Evolutionary conservation across 2,113 vertebrate species (phyloP).

Genomic region (Ictidomys tridecemlineatus): DNA sequence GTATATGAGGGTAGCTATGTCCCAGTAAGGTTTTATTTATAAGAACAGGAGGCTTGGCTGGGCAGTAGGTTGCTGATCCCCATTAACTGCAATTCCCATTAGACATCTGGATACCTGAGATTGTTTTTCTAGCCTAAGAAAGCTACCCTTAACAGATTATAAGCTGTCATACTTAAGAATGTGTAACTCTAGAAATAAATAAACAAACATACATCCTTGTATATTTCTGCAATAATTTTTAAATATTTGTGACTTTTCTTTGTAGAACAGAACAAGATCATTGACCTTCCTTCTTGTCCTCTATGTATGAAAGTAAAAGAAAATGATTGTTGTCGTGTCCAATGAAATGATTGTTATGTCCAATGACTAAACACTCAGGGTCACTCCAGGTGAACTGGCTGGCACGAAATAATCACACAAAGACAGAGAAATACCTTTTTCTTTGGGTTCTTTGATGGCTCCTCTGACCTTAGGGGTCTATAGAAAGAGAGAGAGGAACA

Average conservation of each 20-base stretch:
- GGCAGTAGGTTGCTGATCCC: background rate
- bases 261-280: constrained; percentile 17
- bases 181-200: background rate
- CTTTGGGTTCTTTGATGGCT: too few species aligned
- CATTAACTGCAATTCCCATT: background rate
- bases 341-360: too few species aligned
- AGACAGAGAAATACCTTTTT: too few species aligned
- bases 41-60: background rate
- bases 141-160: background rate
- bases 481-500: too few species aligned
- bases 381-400: too few species aligned
- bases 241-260: background rate
- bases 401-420: too few species aligned
- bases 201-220: background rate
- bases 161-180: constrained; percentile 14
- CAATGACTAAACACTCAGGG: too few species aligned
- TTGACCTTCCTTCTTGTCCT: background rate
- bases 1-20: background rate
- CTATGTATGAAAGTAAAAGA: background rate
- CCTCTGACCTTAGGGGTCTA: too few species aligned
- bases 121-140: background rate
- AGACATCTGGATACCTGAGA: background rate
- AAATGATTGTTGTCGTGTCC: background rate
- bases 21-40: constrained; percentile 32
- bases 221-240: background rate